phyloP scores from a whole-genome alignment of 2,888 invertebrate genomes.

The Scrobipalpa costella region DNA sequence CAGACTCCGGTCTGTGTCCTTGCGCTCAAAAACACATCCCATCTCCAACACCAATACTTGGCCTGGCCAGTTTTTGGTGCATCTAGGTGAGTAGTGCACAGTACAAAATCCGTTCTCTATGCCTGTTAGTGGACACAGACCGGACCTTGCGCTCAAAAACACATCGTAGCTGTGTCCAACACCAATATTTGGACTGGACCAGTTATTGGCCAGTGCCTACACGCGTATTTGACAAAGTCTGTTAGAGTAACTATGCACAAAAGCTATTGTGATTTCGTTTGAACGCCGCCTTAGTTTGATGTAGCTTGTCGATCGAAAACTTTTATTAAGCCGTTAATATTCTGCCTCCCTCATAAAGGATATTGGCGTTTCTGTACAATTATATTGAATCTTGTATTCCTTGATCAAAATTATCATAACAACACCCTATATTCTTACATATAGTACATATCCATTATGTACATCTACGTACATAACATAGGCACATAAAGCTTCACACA shows the following conservation, averaged over 20 bases:
- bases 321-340: too few species aligned
- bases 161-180: constrained; percentile 70
- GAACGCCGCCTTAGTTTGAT: too few species aligned
- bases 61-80: constrained; percentile 48
- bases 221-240: constrained; percentile 27
- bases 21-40: constrained; percentile 73
- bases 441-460: neutral
- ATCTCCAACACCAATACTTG: constrained; percentile 72
- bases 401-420: too few species aligned
- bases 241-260: neutral
- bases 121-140: neutral
- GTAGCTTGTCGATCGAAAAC: too few species aligned
- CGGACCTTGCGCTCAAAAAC: constrained; percentile 61
- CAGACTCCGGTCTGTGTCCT: neutral
- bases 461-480: constrained; percentile 1
- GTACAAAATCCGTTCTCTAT: neutral
- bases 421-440: neutral
- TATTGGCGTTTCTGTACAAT: too few species aligned
- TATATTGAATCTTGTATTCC: too few species aligned
- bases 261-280: too few species aligned
- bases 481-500: constrained; percentile 32
- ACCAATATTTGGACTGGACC: constrained; percentile 72
- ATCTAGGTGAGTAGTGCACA: neutral
- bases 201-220: constrained; percentile 71
- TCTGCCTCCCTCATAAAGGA: too few species aligned